Evolutionary conservation across 1,140 invertebrate genomes (phyloP).

Genomic region (Neodiprion virginianus): DNA sequence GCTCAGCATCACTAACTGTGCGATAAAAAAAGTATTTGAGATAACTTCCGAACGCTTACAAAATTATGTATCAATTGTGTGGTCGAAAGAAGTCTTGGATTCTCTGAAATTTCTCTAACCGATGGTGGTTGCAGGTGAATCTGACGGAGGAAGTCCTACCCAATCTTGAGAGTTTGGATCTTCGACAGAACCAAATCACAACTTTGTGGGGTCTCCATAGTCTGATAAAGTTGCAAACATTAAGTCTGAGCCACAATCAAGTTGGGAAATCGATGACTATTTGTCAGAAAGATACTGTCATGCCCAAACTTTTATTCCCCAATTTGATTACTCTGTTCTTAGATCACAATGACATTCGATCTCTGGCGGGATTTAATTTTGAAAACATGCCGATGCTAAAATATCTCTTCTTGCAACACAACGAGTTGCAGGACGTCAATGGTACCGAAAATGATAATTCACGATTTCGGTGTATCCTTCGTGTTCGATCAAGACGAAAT

Average conservation of each 20-base stretch:
- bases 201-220: conserved; percentile 29
- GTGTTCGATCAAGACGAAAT: neutral
- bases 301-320: conserved; percentile 16
- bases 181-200: conserved; percentile 38
- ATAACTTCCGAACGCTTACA: neutral
- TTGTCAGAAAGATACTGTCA: neutral
- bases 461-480: neutral
- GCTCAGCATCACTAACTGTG: conserved; percentile 31
- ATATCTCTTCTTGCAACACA: conserved; percentile 36
- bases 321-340: conserved; percentile 33
- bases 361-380: conserved; percentile 24
- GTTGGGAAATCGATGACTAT: conserved; percentile 24
- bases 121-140: conserved; percentile 24
- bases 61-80: conserved; percentile 11
- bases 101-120: neutral
- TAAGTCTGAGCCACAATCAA: conserved; percentile 37
- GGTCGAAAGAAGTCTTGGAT: conserved; percentile 13
- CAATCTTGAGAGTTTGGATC: conserved; percentile 36
- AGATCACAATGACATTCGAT: conserved; percentile 36
- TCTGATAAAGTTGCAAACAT: conserved; percentile 30
- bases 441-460: conserved; percentile 22
- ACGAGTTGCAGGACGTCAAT: conserved; percentile 25
- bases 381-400: conserved; percentile 27
- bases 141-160: conserved; percentile 28
- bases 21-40: conserved; percentile 29